Percentiles rank a stretch among this genome's conserved stretches.
phyloP scores from a whole-genome alignment of 2,888 invertebrate genomes.

The Drosophila ustulata region DNA sequence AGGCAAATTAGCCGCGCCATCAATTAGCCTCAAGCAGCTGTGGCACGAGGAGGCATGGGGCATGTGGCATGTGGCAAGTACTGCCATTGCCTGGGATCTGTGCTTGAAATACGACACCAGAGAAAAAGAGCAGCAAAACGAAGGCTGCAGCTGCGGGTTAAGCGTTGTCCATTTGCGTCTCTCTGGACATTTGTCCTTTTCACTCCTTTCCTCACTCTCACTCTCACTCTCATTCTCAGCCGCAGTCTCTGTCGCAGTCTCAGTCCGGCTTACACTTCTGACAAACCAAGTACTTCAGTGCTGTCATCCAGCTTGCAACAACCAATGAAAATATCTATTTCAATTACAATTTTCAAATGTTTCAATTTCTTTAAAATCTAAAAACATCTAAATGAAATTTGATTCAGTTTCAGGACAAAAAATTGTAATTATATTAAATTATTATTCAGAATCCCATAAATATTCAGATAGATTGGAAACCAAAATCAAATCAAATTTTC shows the following conservation, averaged over 20 bases:
- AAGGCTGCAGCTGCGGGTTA: conserved; percentile 36
- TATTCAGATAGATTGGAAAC: too few species aligned
- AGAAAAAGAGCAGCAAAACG: not conserved
- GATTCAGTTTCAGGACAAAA: too few species aligned
- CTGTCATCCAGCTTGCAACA: not conserved
- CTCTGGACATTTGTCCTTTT: conserved; percentile 53
- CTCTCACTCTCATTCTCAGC: not conserved
- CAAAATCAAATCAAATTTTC: too few species aligned
- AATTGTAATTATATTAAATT: too few species aligned
- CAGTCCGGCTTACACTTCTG: not conserved
- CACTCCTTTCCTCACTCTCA: not conserved
- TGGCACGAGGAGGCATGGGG: not conserved
- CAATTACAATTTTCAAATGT: too few species aligned
- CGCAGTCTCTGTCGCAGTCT: not conserved
- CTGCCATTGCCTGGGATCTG: conserved; percentile 21
- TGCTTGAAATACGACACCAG: conserved; percentile 68
- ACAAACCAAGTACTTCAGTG: not conserved
- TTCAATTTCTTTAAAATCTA: too few species aligned
- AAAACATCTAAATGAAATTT: too few species aligned
- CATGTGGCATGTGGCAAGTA: not conserved
- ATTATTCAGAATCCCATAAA: too few species aligned
- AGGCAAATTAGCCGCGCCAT: conserved; percentile 71
- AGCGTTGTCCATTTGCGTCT: conserved; percentile 75
- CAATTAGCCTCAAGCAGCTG: conserved; percentile 54
- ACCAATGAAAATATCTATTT: too few species aligned